Conservation (phyloP, 2,113 vertebrate species). For the Dinomys branickii region DNA sequence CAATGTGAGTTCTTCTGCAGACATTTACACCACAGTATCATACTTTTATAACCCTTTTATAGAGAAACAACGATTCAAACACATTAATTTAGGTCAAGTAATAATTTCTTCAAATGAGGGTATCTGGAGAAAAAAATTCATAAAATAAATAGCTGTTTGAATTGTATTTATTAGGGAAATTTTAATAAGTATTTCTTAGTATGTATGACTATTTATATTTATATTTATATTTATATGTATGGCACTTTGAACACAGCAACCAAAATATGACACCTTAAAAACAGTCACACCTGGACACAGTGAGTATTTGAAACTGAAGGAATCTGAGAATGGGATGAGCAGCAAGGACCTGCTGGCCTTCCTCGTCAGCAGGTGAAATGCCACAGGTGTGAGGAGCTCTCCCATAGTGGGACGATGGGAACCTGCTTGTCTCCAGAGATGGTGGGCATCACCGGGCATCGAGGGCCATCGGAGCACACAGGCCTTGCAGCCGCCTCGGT, state of each 20-base stretch:
- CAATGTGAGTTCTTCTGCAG: neutral
- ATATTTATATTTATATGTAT: too few relatives aligned
- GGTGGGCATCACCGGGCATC: too few relatives aligned
- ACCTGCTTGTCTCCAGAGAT: neutral
- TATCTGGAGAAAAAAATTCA: neutral
- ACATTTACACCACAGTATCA: neutral
- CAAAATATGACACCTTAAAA: too few relatives aligned
- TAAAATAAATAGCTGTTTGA: neutral
- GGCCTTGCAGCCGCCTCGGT: neutral
- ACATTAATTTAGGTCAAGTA: neutral
- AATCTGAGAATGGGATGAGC: neutral
- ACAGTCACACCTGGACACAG: neutral
- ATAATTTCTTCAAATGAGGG: neutral
- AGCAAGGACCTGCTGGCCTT: neutral
- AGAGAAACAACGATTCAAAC: neutral
- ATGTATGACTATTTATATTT: neutral
- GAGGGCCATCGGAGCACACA: too few relatives aligned
- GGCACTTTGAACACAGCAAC: neutral
- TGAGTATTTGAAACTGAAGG: neutral
- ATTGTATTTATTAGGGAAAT: neutral
- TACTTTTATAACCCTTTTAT: neutral
- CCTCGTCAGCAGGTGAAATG: too few relatives aligned
- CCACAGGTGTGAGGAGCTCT: neutral
- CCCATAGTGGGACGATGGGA: too few relatives aligned
- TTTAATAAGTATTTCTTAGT: constrained; percentile 11